Percentiles rank a stretch among this genome's conserved stretches.
phyloP scores from a whole-genome alignment of 2,113 vertebrate species.

The Ascaphus truei region DNA sequence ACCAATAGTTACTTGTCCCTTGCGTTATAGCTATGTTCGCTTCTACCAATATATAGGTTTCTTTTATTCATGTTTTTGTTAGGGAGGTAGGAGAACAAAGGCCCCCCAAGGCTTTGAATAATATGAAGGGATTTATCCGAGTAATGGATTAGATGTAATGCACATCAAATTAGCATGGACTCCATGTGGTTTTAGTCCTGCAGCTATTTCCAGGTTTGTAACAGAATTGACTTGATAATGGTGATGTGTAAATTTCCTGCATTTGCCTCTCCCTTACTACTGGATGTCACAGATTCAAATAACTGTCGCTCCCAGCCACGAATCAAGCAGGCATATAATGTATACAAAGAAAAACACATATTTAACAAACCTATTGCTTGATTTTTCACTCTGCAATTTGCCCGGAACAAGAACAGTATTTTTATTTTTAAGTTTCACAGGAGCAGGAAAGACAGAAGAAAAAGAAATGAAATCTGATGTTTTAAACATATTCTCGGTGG shows the following conservation, averaged over 20 bases:
- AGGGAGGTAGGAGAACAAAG: too few relatives aligned
- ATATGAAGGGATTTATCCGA: too few relatives aligned
- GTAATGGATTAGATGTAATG: too few relatives aligned
- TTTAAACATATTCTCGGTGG: constrained; percentile 94
- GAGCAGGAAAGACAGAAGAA: constrained; percentile 59
- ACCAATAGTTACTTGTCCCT: not conserved
- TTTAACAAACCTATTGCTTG: not conserved
- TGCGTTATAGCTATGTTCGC: not conserved
- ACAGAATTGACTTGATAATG: not conserved
- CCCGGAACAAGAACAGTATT: not conserved
- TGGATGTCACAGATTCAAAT: not conserved
- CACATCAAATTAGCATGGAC: not conserved
- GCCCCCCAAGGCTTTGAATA: too few relatives aligned
- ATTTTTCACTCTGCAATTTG: not conserved
- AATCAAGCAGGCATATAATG: too few relatives aligned
- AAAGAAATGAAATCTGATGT: constrained; percentile 70
- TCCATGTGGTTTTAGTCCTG: not conserved
- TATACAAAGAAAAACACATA: too few relatives aligned
- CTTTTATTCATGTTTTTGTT: too few relatives aligned
- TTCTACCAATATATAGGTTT: too few relatives aligned
- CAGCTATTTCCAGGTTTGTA: not conserved
- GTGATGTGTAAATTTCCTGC: not conserved
- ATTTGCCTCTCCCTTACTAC: not conserved
- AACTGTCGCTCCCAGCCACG: not conserved
- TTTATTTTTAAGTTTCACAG: constrained; percentile 70